Conservation (phyloP, 2,113 vertebrate species). For the Mustela nigripes region DNA sequence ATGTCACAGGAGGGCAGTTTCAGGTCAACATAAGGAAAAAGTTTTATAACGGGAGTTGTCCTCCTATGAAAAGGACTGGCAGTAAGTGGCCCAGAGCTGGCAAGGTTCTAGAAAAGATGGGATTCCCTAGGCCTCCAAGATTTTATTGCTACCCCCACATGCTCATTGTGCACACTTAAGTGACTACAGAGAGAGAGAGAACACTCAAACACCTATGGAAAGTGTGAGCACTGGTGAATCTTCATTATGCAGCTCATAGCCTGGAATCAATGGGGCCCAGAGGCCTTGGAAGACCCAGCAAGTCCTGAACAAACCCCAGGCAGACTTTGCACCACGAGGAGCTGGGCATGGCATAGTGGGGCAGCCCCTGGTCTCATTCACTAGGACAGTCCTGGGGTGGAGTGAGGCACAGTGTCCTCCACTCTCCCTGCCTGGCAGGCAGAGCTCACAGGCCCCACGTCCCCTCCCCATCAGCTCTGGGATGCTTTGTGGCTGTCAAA, state of each 20-base stretch:
- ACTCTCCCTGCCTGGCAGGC: background rate
- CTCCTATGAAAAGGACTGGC: background rate
- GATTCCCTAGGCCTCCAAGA: background rate
- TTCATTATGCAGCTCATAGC: background rate
- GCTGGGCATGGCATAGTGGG: background rate
- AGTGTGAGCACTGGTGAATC: background rate
- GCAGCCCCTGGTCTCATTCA: background rate
- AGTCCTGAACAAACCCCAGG: background rate
- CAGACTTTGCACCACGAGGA: background rate
- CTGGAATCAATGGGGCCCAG: background rate
- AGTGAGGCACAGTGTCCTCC: background rate
- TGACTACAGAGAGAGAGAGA: background rate
- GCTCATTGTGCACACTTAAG: background rate
- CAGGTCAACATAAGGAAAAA: background rate
- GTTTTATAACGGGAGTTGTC: background rate
- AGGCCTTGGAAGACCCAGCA: background rate
- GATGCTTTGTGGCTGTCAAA: background rate
- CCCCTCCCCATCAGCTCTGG: accelerated
- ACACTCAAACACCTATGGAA: no score
- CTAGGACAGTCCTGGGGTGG: background rate
- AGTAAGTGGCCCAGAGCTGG: no score
- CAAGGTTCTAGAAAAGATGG: background rate
- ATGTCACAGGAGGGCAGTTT: background rate
- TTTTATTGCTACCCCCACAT: background rate
- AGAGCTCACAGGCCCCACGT: background rate